Base-by-base conservation (phyloP, 2,797 vertebrate genomes). In the Mastacembelus armatus region DNA sequence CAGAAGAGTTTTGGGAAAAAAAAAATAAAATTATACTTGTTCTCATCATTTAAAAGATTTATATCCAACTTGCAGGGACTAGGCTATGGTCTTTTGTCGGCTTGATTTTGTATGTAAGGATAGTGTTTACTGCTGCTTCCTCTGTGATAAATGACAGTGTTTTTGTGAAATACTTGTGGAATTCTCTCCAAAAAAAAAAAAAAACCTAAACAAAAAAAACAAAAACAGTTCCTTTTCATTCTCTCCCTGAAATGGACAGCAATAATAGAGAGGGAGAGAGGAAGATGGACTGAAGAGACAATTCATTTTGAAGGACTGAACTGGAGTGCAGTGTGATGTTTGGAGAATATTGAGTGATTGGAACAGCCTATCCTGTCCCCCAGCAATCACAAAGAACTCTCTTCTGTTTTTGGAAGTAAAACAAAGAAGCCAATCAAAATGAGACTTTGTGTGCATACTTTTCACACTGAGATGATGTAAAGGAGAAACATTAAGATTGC, bases 391-490 rank as follows among this genome's bases (percentile, higher is more conserved):
- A 74, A 59, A 74, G 57, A 83, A 84, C 66, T 74, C 66, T 47
- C 67, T 44, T 61, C 63, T 81, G 73, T 77, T 81, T 38, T 68
- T 56, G 61, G 71, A 81, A 68, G 66, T 74, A 58, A 80, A 82
- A 79, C 27, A 18, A 87, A 74, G 82, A 78, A 55, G 24, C 64
- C 57, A 86, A 77, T 85, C 78, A 77, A 60, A 85, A 64, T 57
- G 42, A 54, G 78, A 77, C 74, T 73, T 68, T 73, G 50, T 81
- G 62, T 68, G 80, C n/a, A 69, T 72, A 77, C 60, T 74, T 68
- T 49, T 73, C 59, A 77, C 58, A 56, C 48, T 72, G 52, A 82
- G 57, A 84, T 81, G 80, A 82, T 85, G 74, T 81, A 79, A 86
- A 77, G 67, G 60, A 83, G 61, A 70, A 80, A 77, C 50, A 60